phyloP scores from a whole-genome alignment of 2,113 vertebrate genomes.

The Alouatta palliata region DNA sequence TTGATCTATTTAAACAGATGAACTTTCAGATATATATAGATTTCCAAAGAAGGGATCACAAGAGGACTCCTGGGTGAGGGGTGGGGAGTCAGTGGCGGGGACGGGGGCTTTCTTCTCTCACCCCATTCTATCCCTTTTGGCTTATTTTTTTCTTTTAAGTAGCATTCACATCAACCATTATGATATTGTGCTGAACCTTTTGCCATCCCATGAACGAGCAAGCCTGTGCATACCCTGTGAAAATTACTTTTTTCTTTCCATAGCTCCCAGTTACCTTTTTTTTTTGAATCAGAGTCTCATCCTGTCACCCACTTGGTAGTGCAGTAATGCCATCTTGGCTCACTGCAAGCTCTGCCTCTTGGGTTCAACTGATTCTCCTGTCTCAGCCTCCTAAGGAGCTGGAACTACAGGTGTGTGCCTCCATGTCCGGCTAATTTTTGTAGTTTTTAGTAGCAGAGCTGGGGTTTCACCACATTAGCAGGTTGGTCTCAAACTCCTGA shows the following conservation, averaged over 20 bases:
- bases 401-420: too few relatives aligned
- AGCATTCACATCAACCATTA: not conserved
- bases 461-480: too few relatives aligned
- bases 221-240: not conserved
- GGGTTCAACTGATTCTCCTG: too few relatives aligned
- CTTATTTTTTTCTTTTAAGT: not conserved
- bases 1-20: not conserved
- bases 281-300: too few relatives aligned
- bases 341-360: too few relatives aligned
- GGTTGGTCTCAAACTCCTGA: too few relatives aligned
- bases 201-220: not conserved
- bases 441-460: too few relatives aligned
- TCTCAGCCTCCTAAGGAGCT: too few relatives aligned
- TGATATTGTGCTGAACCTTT: not conserved
- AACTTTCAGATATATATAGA: not conserved
- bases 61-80: not conserved
- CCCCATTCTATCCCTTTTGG: not conserved
- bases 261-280: not conserved
- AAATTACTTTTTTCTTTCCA: not conserved
- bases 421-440: too few relatives aligned
- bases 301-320: too few relatives aligned
- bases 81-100: not conserved
- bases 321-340: too few relatives aligned
- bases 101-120: not conserved
- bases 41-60: not conserved